phyloP scores from a whole-genome alignment of 2,888 invertebrate species.

The Aporophyla nigra region DNA sequence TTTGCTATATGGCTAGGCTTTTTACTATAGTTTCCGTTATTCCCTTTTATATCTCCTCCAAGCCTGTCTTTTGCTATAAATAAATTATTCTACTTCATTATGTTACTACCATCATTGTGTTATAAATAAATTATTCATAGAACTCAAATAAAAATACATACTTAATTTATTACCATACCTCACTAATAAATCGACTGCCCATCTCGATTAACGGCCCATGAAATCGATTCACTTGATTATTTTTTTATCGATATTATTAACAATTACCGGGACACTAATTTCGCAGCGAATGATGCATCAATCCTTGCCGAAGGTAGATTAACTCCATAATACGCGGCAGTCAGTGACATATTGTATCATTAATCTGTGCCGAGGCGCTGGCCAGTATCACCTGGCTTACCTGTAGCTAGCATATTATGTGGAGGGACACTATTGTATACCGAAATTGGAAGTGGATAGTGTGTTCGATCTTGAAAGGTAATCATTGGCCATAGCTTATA shows the following conservation, averaged over 20 bases:
- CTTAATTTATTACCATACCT: conserved; percentile 14
- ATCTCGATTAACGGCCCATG: conserved; percentile 41
- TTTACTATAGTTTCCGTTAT: neutral
- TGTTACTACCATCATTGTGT: too few species aligned
- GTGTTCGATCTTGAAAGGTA: conserved; percentile 8
- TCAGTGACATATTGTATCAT: conserved; percentile 79
- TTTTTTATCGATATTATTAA: conserved; percentile 60
- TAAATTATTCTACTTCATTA: neutral
- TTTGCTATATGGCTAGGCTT: neutral
- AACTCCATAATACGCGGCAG: conserved; percentile 73
- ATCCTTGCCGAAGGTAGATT: conserved; percentile 73
- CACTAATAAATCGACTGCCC: conserved; percentile 30
- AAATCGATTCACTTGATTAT: conserved; percentile 46
- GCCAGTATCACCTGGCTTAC: conserved; percentile 53
- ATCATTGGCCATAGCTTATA: conserved; percentile 4
- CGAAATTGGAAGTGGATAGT: conserved; percentile 47
- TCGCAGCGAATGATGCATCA: conserved; percentile 68
- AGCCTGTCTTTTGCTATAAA: neutral
- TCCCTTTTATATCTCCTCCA: too few species aligned
- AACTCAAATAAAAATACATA: neutral
- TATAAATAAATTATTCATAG: neutral
- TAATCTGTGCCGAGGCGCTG: conserved; percentile 71
- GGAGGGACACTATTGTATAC: conserved; percentile 44
- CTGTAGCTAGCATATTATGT: conserved; percentile 19
- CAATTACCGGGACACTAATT: conserved; percentile 62